phyloP scores from a whole-genome alignment of 2,888 invertebrate species.

The Eustalomyia histrio region DNA sequence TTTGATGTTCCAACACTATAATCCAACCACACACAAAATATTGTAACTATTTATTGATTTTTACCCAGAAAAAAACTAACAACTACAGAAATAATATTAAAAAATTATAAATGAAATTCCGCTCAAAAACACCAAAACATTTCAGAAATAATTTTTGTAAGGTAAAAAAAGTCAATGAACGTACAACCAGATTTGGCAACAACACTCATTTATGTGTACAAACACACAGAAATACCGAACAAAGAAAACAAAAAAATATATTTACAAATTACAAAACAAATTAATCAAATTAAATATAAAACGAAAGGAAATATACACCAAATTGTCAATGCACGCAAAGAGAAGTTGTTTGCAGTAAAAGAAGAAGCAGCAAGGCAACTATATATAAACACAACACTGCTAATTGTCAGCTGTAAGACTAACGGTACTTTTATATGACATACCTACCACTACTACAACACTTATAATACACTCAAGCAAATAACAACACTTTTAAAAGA shows the following conservation, averaged over 20 bases:
- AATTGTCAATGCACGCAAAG: background rate
- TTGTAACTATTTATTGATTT: slow-evolving; percentile 41
- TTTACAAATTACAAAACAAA: slow-evolving; percentile 33
- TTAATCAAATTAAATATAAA: slow-evolving; percentile 15
- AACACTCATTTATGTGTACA: background rate
- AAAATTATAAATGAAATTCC: slow-evolving; percentile 16
- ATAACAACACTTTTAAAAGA: slow-evolving; percentile 1
- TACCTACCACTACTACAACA: background rate
- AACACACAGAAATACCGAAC: background rate
- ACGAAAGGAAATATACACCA: background rate
- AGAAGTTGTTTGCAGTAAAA: background rate
- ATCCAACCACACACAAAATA: slow-evolving; percentile 16
- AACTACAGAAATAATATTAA: background rate
- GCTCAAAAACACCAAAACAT: background rate
- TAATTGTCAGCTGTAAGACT: background rate
- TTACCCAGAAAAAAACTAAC: slow-evolving; percentile 13
- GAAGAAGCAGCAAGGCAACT: background rate
- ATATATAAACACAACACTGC: slow-evolving; percentile 6
- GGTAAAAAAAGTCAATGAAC: slow-evolving; percentile 55
- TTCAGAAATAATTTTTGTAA: slow-evolving; percentile 4
- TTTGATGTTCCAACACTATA: background rate
- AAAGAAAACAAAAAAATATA: slow-evolving; percentile 34
- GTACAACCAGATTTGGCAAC: slow-evolving; percentile 37
- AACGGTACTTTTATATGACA: background rate
- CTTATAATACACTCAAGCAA: slow-evolving; percentile 10